phyloP scores from a whole-genome alignment of 2,797 vertebrate genomes.

The Rhinophrynus dorsalis region DNA sequence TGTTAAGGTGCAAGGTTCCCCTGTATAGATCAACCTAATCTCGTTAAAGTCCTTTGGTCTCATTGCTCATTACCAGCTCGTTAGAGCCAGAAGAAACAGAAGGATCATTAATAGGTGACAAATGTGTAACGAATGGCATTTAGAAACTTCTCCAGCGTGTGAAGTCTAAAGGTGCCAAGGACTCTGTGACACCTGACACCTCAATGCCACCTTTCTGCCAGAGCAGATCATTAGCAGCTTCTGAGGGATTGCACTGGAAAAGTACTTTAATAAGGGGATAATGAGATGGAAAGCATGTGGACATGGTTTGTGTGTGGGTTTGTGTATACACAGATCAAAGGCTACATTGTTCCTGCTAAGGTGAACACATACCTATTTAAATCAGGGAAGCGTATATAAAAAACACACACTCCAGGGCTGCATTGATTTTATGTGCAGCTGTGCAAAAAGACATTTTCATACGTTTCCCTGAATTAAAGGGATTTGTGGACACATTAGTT shows the following conservation, averaged over 20 bases:
- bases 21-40: neutral
- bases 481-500: too few species aligned
- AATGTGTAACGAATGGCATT: slow-evolving; percentile 15
- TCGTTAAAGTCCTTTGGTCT: slow-evolving; percentile 28
- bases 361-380: too few species aligned
- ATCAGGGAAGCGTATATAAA: too few species aligned
- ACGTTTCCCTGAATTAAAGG: too few species aligned
- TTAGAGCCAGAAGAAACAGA: slow-evolving; percentile 10
- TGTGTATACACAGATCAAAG: too few species aligned
- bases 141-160: neutral
- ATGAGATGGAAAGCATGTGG: neutral
- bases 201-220: neutral
- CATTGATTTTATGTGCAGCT: too few species aligned
- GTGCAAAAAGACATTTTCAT: too few species aligned
- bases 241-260: neutral
- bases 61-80: slow-evolving; percentile 28
- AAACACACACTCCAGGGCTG: too few species aligned
- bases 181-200: neutral
- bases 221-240: neutral
- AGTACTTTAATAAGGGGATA: neutral
- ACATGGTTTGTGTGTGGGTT: too few species aligned
- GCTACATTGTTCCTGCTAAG: too few species aligned
- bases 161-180: slow-evolving; percentile 7
- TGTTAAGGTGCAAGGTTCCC: slow-evolving; percentile 5
- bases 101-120: slow-evolving; percentile 14